Percentiles rank a stretch among this genome's conserved stretches.
Evolutionary conservation across 2,797 vertebrate species (phyloP).

Genomic region (Paedocypris micromegethes): DNA sequence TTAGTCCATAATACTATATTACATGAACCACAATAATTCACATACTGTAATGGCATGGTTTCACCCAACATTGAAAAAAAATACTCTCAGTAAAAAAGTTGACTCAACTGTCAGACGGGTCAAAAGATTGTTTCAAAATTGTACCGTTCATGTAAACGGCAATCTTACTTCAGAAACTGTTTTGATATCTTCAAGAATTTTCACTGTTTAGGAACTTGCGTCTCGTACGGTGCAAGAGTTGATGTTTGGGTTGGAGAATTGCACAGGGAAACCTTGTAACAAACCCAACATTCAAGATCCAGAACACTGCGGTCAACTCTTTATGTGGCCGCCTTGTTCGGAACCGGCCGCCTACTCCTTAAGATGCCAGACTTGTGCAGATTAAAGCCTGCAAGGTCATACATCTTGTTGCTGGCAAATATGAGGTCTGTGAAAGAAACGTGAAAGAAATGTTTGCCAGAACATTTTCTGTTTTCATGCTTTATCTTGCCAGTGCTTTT

Average conservation of each 20-base stretch:
- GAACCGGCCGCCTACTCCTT: constrained; percentile 20
- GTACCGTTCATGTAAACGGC: too few relatives aligned
- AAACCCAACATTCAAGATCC: constrained; percentile 41
- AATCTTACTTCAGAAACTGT: too few relatives aligned
- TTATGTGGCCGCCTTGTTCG: constrained; percentile 31
- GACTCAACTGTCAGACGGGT: too few relatives aligned
- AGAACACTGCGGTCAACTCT: constrained; percentile 41
- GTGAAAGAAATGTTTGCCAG: constrained; percentile 26
- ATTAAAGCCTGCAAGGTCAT: constrained; percentile 43
- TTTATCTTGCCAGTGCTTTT: constrained; percentile 9
- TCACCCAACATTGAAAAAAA: too few relatives aligned
- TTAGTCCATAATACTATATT: too few relatives aligned
- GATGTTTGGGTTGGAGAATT: constrained; percentile 40
- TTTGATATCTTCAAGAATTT: too few relatives aligned
- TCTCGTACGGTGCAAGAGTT: background rate
- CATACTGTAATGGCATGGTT: too few relatives aligned
- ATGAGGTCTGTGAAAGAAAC: constrained; percentile 29
- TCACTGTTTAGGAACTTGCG: too few relatives aligned
- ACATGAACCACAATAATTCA: too few relatives aligned
- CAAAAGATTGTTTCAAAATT: too few relatives aligned
- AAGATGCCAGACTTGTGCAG: constrained; percentile 21
- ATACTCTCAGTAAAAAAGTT: too few relatives aligned
- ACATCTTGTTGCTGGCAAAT: constrained; percentile 24
- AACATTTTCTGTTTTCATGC: constrained; percentile 29
- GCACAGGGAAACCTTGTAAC: constrained; percentile 41